Base-by-base conservation (phyloP, 2,888 invertebrate genomes). In the Cantharis lateralis region DNA sequence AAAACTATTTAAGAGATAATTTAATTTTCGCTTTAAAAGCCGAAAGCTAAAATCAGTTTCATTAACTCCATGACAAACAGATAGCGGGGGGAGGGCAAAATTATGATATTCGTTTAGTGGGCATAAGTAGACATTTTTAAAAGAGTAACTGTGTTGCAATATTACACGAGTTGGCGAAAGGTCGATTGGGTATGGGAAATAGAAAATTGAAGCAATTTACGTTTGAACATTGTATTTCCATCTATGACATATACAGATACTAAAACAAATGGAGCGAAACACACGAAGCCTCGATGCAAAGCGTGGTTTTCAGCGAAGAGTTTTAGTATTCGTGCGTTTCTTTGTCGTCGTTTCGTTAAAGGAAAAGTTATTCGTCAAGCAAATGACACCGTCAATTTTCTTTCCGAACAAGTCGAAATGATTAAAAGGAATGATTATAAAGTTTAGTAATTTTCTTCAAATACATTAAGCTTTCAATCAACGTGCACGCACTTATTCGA, bases 131-230 rank as follows among this genome's bases (percentile, higher is more conserved):
- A 13, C n/a, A n/a, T 5, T 48, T 48, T 48, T 48, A 32, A 13
- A 11, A n/a, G n/a, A 13, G 32, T 32, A 48, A 32, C 10, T n/a
- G 7, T 48, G n/a, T 7, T 48, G 32, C 13, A 48, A 48, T 7
- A 48, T 48, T 48, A n/a, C 24, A 9, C 24, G 48, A 48, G n/a
- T 48, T 48, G 5, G n/a, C n/a, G n/a, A 48, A 48, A n/a, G 48
- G 48, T 63, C 63, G 61, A 68, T 48, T 20, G 26, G 62, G 66
- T 70, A 73, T 76, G 64, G 28, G 70, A 64, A 72, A 73, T 72
- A 73, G 76, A 73, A 76, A 76, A 76, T 76, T 76, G 76, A 73
- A 70, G 72, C 73, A 76, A 73, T 76, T 76, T 76, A 68, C 70
- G 70, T 76, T 76, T 76, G 70, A 76, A 76, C 73, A 73, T 76